Percentiles rank a stretch among this genome's conserved stretches.
Conservation (phyloP, 2,113 vertebrate genomes). For the Tachysurus vachellii region DNA sequence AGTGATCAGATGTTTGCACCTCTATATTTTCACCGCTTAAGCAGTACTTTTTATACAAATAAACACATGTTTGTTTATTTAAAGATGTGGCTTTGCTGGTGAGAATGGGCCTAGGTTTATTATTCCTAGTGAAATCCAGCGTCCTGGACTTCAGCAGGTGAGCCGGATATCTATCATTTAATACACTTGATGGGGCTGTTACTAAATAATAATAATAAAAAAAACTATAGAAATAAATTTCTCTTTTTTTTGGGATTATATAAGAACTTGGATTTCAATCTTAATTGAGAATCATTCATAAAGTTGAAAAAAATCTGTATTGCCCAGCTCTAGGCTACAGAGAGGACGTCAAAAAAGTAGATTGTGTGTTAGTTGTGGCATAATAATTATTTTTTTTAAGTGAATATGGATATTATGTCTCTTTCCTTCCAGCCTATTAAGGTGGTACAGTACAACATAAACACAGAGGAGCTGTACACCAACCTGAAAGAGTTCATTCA, state of each 20-base stretch:
- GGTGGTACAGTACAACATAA: conserved; percentile 96
- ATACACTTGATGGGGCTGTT: background rate
- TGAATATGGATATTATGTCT: background rate
- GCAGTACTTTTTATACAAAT: background rate
- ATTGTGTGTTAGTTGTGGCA: background rate
- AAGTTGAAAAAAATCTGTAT: too few relatives aligned
- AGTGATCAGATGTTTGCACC: background rate
- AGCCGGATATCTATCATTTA: conserved; percentile 24
- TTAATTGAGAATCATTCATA: too few relatives aligned
- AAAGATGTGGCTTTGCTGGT: conserved; percentile 97
- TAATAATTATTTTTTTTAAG: background rate
- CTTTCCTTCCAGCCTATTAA: conserved; percentile 77
- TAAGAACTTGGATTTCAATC: too few relatives aligned
- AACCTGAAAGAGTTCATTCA: conserved; percentile 98
- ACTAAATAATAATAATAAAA: too few relatives aligned
- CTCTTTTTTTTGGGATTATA: too few relatives aligned
- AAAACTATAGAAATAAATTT: too few relatives aligned
- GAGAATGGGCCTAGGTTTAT: conserved; percentile 97
- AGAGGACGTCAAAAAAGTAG: too few relatives aligned
- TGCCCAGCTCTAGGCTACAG: too few relatives aligned
- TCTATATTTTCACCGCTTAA: background rate
- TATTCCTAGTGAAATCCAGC: conserved; percentile 94
- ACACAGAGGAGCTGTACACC: conserved; percentile 95
- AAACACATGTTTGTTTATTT: background rate
- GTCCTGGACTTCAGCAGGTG: conserved; percentile 81